These are phyloP conservation scores for Florisuga fusca DNA, from an alignment of 2,797 vertebrate genomes.

Conservation along the genomic window DNA sequence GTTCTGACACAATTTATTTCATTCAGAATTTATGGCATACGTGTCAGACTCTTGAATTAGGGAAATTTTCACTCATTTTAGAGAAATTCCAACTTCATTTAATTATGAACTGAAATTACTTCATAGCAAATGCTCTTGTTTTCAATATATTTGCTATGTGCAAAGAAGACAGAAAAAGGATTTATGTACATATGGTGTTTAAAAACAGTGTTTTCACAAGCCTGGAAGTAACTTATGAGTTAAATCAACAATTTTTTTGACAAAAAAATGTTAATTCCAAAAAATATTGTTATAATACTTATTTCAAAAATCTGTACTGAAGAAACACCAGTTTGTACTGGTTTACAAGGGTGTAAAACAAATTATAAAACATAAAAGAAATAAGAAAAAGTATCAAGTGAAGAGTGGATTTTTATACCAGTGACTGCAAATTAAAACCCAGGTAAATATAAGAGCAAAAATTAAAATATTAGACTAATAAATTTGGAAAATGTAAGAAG, in stretches of 20 bases:
- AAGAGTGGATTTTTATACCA: not conserved
- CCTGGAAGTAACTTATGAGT: not conserved
- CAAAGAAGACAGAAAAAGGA: not conserved
- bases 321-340: not conserved
- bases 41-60: not conserved
- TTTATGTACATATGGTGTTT: not conserved
- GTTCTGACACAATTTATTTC: not conserved
- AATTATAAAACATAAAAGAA: not conserved
- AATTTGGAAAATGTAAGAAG: not conserved
- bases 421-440: not conserved
- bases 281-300: not conserved
- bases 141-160: not conserved
- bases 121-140: too few species aligned
- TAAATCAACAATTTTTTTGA: not conserved
- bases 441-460: not conserved
- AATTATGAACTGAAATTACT: too few species aligned
- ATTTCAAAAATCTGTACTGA: not conserved
- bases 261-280: not conserved
- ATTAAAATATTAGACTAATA: not conserved
- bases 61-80: not conserved
- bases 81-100: not conserved
- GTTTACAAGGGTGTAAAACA: not conserved
- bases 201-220: conserved; percentile 9
- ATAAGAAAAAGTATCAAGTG: not conserved
- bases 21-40: not conserved